Conservation (phyloP, 2,888 invertebrate genomes). For the Lampropteryx suffumata region DNA sequence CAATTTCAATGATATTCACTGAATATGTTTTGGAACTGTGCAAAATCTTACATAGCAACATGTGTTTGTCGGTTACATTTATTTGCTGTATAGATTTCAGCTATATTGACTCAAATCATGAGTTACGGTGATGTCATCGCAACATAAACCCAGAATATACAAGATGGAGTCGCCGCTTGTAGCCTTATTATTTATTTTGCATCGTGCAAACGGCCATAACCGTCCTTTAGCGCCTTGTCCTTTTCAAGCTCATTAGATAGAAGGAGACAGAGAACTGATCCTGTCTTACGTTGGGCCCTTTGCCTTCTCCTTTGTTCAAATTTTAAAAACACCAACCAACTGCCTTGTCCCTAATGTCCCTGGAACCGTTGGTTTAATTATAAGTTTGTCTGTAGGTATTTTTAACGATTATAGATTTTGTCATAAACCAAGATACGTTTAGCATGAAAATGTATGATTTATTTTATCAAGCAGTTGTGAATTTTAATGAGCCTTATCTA, state of each 20-base stretch:
- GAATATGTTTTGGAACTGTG: constrained; percentile 33
- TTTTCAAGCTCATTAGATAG: constrained; percentile 46
- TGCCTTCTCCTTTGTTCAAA: constrained; percentile 57
- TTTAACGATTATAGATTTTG: not conserved
- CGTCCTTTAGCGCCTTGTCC: constrained; percentile 67
- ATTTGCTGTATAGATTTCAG: constrained; percentile 49
- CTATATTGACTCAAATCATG: constrained; percentile 73
- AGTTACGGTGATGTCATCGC: constrained; percentile 76
- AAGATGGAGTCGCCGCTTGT: constrained; percentile 60
- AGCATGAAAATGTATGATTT: constrained; percentile 15
- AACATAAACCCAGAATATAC: constrained; percentile 54
- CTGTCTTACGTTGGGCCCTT: constrained; percentile 61
- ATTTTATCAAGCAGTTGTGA: constrained; percentile 25
- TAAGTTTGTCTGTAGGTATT: too few species aligned
- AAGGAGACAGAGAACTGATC: constrained; percentile 56
- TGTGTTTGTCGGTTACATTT: constrained; percentile 45
- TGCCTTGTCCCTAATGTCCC: constrained; percentile 10
- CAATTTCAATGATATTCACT: not conserved
- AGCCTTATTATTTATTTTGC: constrained; percentile 75
- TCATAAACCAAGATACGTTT: not conserved
- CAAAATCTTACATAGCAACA: constrained; percentile 54
- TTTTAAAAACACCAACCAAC: constrained; percentile 25
- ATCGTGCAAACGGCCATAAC: constrained; percentile 70
- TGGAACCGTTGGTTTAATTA: not conserved
- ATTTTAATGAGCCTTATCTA: constrained; percentile 29